Percentiles rank a stretch among this genome's conserved stretches.
phyloP scores from a whole-genome alignment of 2,797 vertebrate genomes.

The Acanthopagrus latus region DNA sequence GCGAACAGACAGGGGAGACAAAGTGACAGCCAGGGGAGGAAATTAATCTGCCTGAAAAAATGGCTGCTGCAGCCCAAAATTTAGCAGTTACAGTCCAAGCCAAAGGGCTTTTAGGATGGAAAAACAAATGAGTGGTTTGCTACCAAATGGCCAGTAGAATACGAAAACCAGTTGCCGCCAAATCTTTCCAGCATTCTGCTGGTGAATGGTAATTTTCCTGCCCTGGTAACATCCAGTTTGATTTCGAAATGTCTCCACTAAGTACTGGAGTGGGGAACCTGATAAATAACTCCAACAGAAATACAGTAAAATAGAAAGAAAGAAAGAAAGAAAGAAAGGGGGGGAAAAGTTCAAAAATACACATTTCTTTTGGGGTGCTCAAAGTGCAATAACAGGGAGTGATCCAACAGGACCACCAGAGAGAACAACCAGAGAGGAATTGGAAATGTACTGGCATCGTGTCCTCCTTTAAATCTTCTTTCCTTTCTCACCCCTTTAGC shows the following conservation, averaged over 20 bases:
- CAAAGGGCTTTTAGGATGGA: conserved; percentile 3
- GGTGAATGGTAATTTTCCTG: conserved; percentile 33
- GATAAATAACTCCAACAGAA: conserved; percentile 54
- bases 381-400: conserved; percentile 30
- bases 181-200: conserved; percentile 31
- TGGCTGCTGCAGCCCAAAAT: conserved; percentile 20
- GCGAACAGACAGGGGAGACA: conserved; percentile 47
- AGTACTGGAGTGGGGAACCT: conserved; percentile 29
- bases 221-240: conserved; percentile 55
- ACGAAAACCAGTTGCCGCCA: conserved; percentile 7
- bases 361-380: conserved; percentile 41
- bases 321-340: conserved; percentile 40
- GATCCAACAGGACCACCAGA: conserved; percentile 49
- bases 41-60: conserved; percentile 37
- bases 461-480: conserved; percentile 68
- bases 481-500: conserved; percentile 75
- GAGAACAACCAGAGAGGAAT: conserved; percentile 55
- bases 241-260: conserved; percentile 25
- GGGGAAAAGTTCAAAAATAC: conserved; percentile 48
- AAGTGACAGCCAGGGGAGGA: conserved; percentile 51
- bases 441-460: conserved; percentile 61
- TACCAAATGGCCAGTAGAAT: conserved; percentile 30
- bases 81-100: conserved; percentile 17
- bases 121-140: neutral
- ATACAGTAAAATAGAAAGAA: conserved; percentile 52